Percentiles rank a stretch among this genome's conserved stretches.
Conservation (phyloP, 1,140 invertebrate species). For the Saxidomus purpurata region DNA sequence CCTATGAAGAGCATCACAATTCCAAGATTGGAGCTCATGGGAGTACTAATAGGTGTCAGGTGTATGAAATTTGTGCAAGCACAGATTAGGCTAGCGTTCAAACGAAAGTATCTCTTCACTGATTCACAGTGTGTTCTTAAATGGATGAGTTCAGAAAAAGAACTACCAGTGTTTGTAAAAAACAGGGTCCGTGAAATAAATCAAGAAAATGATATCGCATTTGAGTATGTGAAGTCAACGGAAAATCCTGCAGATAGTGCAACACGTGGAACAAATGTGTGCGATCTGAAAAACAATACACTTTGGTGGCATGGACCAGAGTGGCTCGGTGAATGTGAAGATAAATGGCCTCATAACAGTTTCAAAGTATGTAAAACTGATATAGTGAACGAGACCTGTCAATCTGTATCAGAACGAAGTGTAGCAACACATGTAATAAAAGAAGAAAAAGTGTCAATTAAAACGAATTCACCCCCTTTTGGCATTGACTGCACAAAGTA, state of each 20-base stretch:
- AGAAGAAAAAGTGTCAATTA: no score
- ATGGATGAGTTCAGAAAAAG: constrained; percentile 20
- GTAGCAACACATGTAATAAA: background rate
- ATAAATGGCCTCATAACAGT: background rate
- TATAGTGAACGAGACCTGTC: no score
- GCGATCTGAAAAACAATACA: background rate
- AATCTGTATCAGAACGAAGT: no score
- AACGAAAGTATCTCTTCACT: background rate
- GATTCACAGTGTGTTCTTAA: constrained; percentile 1
- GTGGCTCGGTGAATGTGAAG: background rate
- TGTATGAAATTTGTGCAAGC: constrained; percentile 10
- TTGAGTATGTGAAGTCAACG: background rate
- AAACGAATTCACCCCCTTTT: constrained; percentile 24
- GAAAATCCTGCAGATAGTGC: constrained; percentile 37
- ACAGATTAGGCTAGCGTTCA: background rate
- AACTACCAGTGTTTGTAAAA: constrained; percentile 15
- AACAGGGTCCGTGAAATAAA: constrained; percentile 10
- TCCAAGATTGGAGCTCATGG: background rate
- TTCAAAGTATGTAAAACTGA: no score
- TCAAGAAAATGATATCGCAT: background rate
- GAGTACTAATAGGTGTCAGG: constrained; percentile 5
- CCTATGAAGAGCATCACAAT: background rate
- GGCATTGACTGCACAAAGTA: background rate
- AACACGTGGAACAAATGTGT: background rate
- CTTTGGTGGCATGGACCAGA: constrained; percentile 26